phyloP scores from a whole-genome alignment of 92 coral and sea anemone genomes.

The Isaurus tuberculatus region DNA sequence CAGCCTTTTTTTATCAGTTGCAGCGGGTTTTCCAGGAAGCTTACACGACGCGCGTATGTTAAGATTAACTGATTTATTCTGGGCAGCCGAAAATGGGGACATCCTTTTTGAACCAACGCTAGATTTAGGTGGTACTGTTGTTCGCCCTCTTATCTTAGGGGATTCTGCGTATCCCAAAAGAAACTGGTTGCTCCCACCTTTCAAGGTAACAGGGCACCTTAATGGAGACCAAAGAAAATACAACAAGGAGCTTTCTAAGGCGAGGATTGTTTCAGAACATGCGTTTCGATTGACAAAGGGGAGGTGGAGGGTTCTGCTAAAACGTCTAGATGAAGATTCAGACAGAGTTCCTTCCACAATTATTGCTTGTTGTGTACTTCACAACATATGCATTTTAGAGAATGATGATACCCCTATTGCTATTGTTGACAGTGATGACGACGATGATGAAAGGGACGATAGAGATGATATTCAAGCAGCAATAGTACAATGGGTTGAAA shows the following conservation, averaged over 20 bases:
- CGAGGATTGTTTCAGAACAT: conserved; percentile 38
- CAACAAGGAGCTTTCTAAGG: conserved; percentile 59
- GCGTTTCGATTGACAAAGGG: conserved; percentile 43
- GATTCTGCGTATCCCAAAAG: conserved; percentile 50
- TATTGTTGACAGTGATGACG: neutral
- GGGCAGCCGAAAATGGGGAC: conserved; percentile 48
- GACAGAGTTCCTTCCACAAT: conserved; percentile 16
- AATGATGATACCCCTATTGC: neutral
- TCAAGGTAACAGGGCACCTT: conserved; percentile 53
- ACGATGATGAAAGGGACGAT: conserved; percentile 24
- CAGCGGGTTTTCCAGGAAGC: conserved; percentile 58
- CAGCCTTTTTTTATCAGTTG: conserved; percentile 43
- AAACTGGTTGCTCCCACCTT: conserved; percentile 53
- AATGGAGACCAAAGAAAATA: conserved; percentile 52
- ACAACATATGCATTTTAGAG: conserved; percentile 21
- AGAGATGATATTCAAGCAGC: conserved; percentile 56
- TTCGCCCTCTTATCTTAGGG: conserved; percentile 48
- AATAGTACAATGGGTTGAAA: conserved; percentile 54
- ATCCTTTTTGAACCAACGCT: conserved; percentile 40
- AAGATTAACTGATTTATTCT: conserved; percentile 40
- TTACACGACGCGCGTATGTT: conserved; percentile 39
- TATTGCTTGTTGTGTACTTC: conserved; percentile 12
- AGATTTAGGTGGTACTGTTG: conserved; percentile 37
- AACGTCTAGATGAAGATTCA: conserved; percentile 9
- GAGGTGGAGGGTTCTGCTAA: conserved; percentile 21